Base-by-base conservation (phyloP, 2,888 invertebrate species). In the Thymelicus lineola region DNA sequence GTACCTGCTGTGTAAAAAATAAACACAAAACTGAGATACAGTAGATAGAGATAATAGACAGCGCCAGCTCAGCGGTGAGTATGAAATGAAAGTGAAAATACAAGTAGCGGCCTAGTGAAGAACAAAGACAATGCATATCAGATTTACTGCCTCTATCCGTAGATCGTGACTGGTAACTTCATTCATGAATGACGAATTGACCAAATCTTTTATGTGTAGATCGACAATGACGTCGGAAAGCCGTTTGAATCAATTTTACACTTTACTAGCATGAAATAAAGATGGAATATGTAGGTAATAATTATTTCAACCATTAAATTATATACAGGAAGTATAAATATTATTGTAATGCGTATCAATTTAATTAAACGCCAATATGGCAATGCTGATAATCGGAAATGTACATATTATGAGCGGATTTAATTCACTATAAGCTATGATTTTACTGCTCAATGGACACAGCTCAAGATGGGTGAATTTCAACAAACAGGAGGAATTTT, bases 81-180 rank as follows among this genome's bases (percentile, higher is more conserved):
- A 50, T 50, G 17, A 17, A 50, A 50, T 79, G 89, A 90, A 90
- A 90, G 90, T 87, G 84, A 86, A 80, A 74, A 73, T 68, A 53
- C 38, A 66, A 72, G 65, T 69, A 61, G 70, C 60, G 66, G 55
- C 48, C 42, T 42, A 50, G 66, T 57, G 66, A 63, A 66, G 71
- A 71, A 66, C 55, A 68, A 68, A 72, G 74, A 65, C 72, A 59
- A 66, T 17, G 15, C 48, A 12, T 73, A 71, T 68, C 55, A 69
- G 64, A 70, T 73, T 50, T 71, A 60, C 12, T 42, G 46, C 28
- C 7, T 42, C 45, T 50, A 14, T 28, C 7, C 6, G 48, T 6
- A 15, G 42, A 57, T 58, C 69, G 65, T 72, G 72, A 72, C 72
- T 72, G 17, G 72, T 46, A 48, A 48, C 38, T 42, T 50, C 50